Conservation (phyloP, 1,140 invertebrate genomes). For the Musca domestica region DNA sequence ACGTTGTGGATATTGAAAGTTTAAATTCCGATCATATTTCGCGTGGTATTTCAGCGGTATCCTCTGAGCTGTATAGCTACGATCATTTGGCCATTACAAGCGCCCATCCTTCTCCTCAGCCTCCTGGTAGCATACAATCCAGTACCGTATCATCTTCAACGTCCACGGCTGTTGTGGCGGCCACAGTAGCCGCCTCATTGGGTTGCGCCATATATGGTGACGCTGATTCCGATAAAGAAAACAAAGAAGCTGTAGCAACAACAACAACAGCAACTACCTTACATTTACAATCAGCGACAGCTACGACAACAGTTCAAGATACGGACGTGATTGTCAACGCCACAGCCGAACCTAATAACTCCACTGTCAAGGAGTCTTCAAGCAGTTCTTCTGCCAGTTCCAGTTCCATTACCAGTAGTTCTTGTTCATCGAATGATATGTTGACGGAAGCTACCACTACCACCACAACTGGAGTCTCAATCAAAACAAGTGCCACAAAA, state of each 20-base stretch:
- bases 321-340: not conserved
- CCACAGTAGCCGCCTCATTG: not conserved
- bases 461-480: conserved; percentile 35
- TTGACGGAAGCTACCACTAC: conserved; percentile 40
- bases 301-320: conserved; percentile 24
- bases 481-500: conserved; percentile 40
- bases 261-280: not conserved
- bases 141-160: conserved; percentile 40
- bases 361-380: conserved; percentile 8
- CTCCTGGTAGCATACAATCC: conserved; percentile 43
- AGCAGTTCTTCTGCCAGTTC: conserved; percentile 24
- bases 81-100: not conserved
- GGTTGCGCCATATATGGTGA: conserved; percentile 24
- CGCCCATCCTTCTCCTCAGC: not conserved
- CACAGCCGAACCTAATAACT: conserved; percentile 18
- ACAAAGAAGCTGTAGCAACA: conserved; percentile 37
- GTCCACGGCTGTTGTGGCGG: conserved; percentile 1
- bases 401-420: conserved; percentile 36
- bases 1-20: conserved; percentile 13
- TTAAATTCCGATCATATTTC: conserved; percentile 18
- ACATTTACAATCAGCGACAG: too few relatives aligned
- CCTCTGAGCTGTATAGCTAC: not conserved
- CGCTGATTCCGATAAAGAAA: conserved; percentile 51
- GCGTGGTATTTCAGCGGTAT: not conserved
- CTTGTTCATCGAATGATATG: conserved; percentile 32